Evolutionary conservation across 2,113 vertebrate genomes (phyloP), one percentile per base, ranked within the genome.

Genomic region (Rhizomys pruinosus): DNA sequence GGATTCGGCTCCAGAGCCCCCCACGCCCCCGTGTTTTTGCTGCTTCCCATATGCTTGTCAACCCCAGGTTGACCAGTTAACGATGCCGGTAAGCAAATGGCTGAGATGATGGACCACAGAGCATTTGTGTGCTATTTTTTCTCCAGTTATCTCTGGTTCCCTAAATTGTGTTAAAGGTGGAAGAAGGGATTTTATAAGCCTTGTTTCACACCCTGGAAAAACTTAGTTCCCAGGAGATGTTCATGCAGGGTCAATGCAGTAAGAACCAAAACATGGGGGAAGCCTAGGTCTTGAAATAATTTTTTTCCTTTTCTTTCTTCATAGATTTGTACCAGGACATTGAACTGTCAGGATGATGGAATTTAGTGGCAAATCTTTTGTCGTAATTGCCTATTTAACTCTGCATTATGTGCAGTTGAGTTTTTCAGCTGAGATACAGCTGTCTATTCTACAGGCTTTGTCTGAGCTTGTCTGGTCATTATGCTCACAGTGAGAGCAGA

Each of bases 191-290:
- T 63, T 59, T 87, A 32, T 52, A 17, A 92, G 13, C 2, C 20
- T 42, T 73, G 42, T 81, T 92, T 78, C 2, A 73, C n/a, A 87
- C 32, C 73, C 11, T n/a, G 66, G 85, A 55, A 90, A 85, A 92
- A 74, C 57, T 85, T 78, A 78, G 34, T 55, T 92, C 66, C 7
- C 32, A 23, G 13, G 15, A 86, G n/a, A 44, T 64, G 69, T 52
- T 68, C 52, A 17, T 80, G 27, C 55, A 63, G 29, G 29, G 37
- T 69, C 68, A 92, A 23, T 72, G 59, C 39, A 7, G 63, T 80
- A 84, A 93, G 55, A 80, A 90, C 64, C 22, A 37, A 88, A 66
- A 22, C 9, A 80, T 4, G 1, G 2, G 3, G 7, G 94, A 32
- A 93, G 82, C 2, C 23, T 5, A 72, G 42, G 78, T 87, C 61